Conservation (phyloP, 2,888 invertebrate genomes). For the Octonoba sinensis region DNA sequence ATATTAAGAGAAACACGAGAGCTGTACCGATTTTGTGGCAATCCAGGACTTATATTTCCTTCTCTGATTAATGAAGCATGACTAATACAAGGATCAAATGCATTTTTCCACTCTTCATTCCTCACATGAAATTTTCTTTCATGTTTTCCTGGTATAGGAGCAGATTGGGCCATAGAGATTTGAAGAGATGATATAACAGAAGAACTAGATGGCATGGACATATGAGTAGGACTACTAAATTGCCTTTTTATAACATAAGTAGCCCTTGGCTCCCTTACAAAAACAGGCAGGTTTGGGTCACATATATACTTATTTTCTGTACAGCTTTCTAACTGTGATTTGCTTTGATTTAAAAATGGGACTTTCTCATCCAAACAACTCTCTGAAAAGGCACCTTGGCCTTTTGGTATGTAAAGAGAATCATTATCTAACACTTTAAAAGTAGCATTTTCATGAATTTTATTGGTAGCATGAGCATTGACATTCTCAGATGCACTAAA, state of each 20-base stretch:
- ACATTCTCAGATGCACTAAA: conserved; percentile 49
- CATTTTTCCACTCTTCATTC: conserved; percentile 49
- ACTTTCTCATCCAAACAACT: conserved; percentile 56
- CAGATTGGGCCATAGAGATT: conserved; percentile 56
- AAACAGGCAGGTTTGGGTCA: conserved; percentile 16
- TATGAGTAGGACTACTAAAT: conserved; percentile 62
- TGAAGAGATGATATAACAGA: conserved; percentile 49
- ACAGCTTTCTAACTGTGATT: conserved; percentile 21
- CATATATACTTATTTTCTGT: conserved; percentile 17
- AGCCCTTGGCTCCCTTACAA: conserved; percentile 29
- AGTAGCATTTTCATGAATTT: conserved; percentile 40
- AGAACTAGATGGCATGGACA: conserved; percentile 61
- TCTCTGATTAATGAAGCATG: conserved; percentile 32
- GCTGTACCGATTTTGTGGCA: conserved; percentile 52
- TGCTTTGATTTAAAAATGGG: conserved; percentile 31
- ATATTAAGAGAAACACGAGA: conserved; percentile 59
- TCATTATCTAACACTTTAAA: conserved; percentile 46
- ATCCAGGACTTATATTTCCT: conserved; percentile 48
- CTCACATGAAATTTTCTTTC: conserved; percentile 42
- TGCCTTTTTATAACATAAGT: conserved; percentile 56
- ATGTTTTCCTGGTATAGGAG: conserved; percentile 51
- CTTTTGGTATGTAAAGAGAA: conserved; percentile 41
- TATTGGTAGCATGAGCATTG: conserved; percentile 25
- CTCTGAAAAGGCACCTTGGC: conserved; percentile 51
- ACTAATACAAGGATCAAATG: conserved; percentile 31